Evolutionary conservation across 2,888 invertebrate species (phyloP).

Genomic region (Rhabditophanes sp.): DNA sequence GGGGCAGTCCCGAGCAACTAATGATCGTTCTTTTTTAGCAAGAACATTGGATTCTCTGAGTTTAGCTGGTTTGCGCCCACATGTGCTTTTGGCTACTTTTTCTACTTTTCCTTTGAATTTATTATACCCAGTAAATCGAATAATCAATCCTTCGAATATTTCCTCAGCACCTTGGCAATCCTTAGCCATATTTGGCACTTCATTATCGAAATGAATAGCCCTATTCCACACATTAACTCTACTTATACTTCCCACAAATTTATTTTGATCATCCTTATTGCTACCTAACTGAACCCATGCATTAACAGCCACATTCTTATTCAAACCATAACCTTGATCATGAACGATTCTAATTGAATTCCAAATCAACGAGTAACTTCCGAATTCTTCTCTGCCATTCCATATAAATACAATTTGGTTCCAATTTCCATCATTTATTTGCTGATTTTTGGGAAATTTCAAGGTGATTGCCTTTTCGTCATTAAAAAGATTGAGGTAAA

Average conservation of each 20-base stretch:
- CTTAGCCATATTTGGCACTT: slow-evolving; percentile 34
- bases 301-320: slow-evolving; percentile 58
- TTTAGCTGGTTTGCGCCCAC: slow-evolving; percentile 74
- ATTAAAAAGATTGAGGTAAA: slow-evolving; percentile 72
- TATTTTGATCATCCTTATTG: slow-evolving; percentile 12
- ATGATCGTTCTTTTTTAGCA: too few species aligned
- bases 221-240: slow-evolving; percentile 85
- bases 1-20: slow-evolving; percentile 18
- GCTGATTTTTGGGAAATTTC: slow-evolving; percentile 29
- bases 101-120: slow-evolving; percentile 48
- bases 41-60: too few species aligned
- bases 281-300: slow-evolving; percentile 76
- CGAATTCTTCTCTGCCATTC: slow-evolving; percentile 67
- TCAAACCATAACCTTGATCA: slow-evolving; percentile 70
- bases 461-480: slow-evolving; percentile 47
- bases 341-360: slow-evolving; percentile 85
- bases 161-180: slow-evolving; percentile 51
- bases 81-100: slow-evolving; percentile 58
- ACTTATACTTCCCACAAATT: slow-evolving; percentile 61
- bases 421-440: slow-evolving; percentile 84
- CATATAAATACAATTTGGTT: slow-evolving; percentile 63
- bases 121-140: slow-evolving; percentile 87
- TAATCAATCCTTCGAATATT: slow-evolving; percentile 63
- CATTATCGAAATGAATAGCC: slow-evolving; percentile 64
- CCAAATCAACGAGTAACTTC: slow-evolving; percentile 73